Evolutionary conservation across 2,888 invertebrate genomes (phyloP).

Genomic region (Synanthedon tipuliformis): DNA sequence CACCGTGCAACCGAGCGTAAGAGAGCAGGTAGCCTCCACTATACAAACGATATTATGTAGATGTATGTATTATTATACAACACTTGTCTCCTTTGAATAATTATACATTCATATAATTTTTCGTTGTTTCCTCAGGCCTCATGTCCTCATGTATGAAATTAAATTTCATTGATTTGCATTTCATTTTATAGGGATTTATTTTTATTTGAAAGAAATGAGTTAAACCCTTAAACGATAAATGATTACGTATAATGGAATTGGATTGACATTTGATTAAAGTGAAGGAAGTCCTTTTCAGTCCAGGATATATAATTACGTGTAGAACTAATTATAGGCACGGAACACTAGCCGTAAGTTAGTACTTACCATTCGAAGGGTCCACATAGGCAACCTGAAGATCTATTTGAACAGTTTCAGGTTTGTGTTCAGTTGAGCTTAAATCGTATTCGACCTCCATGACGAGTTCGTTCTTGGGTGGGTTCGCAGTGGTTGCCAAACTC

Average conservation of each 20-base stretch:
- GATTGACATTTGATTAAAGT: too few species aligned
- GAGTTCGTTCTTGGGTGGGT: conserved; percentile 60
- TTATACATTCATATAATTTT: conserved; percentile 24
- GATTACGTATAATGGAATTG: too few species aligned
- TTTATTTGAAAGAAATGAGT: too few species aligned
- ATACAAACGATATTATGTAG: conserved; percentile 40
- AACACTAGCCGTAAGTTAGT: conserved; percentile 3
- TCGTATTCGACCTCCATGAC: conserved; percentile 59
- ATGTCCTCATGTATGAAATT: conserved; percentile 28
- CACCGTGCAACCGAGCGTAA: conserved; percentile 47
- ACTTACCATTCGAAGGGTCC: conserved; percentile 71
- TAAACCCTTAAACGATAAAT: too few species aligned
- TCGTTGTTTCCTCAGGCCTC: conserved; percentile 30
- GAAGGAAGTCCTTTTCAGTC: too few species aligned
- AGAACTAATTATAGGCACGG: conserved; percentile 2
- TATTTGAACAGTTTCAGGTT: conserved; percentile 66
- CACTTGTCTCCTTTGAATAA: conserved; percentile 43
- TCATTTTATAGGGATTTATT: conserved; percentile 23
- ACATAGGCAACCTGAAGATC: conserved; percentile 74
- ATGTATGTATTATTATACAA: conserved; percentile 49
- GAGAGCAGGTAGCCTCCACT: conserved; percentile 53
- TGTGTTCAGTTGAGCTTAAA: conserved; percentile 53
- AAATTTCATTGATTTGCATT: too few species aligned
- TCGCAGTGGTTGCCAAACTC: conserved; percentile 74
- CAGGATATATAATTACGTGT: background rate